Percentiles rank a stretch among this genome's conserved stretches.
phyloP scores from a whole-genome alignment of 1,140 invertebrate genomes.

The Meloidogyne floridensis region DNA sequence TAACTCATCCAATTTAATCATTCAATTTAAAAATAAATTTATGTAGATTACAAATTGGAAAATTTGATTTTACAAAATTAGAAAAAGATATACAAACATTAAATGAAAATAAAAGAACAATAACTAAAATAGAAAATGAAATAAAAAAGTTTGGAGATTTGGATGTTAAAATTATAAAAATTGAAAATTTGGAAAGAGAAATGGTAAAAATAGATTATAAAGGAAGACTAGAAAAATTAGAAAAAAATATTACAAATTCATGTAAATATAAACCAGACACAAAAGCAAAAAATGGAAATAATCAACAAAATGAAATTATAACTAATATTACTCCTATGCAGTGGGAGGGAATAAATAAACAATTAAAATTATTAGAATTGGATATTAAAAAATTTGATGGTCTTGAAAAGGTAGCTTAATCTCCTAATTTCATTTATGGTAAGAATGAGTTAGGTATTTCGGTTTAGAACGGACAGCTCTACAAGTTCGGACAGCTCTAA shows the following conservation, averaged over 20 bases:
- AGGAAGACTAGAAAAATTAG: slow-evolving; percentile 4
- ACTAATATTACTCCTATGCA: slow-evolving; percentile 1
- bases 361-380: slow-evolving; percentile 5
- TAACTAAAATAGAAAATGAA: slow-evolving; percentile 4
- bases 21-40: not conserved
- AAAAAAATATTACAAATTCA: slow-evolving; percentile 10
- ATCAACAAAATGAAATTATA: not conserved
- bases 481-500: no score
- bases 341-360: not conserved
- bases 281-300: not conserved
- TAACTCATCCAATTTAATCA: no score
- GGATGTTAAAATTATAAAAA: not conserved
- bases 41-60: not conserved
- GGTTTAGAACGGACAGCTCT: no score
- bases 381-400: not conserved
- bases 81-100: not conserved
- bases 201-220: slow-evolving; percentile 3
- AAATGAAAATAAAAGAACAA: not conserved
- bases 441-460: no score
- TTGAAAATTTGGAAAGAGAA: slow-evolving; percentile 1
- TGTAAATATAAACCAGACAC: not conserved
- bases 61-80: not conserved
- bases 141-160: not conserved
- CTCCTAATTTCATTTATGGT: no score
- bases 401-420: not conserved